A percentile compares a stretch with the other conserved stretches of the same genome.
These are phyloP conservation scores for Chrosomus eos DNA, from an alignment of 2,797 vertebrate genomes.

Conservation along the genomic window DNA sequence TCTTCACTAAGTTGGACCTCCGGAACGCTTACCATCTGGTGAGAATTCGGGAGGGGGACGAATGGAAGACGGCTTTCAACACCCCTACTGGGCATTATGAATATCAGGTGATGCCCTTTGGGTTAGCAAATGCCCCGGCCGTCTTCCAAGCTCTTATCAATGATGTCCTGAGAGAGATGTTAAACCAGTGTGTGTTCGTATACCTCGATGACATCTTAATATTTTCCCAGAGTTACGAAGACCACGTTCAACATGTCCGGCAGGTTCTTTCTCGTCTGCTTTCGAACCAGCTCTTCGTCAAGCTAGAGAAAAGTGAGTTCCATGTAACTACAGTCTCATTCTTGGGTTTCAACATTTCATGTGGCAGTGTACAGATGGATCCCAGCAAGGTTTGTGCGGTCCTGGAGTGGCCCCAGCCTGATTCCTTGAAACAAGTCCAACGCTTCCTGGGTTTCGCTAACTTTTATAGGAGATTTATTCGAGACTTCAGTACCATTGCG, in stretches of 20 bases:
- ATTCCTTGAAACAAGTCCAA: background rate
- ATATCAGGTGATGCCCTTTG: background rate
- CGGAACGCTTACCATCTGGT: background rate
- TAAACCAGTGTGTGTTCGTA: background rate
- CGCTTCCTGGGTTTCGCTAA: background rate
- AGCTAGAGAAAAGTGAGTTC: no score
- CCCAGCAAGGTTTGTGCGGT: background rate
- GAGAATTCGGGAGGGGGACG: background rate
- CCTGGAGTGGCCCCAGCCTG: background rate
- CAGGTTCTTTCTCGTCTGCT: no score
- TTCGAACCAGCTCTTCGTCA: no score
- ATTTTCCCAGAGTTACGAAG: no score
- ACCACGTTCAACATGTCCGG: no score
- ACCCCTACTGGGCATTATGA: background rate
- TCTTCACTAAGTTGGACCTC: no score
- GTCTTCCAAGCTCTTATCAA: background rate
- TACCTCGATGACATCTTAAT: background rate
- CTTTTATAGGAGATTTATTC: no score
- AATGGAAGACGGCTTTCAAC: background rate
- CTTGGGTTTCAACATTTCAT: no score
- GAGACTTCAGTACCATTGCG: background rate
- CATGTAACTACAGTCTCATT: no score
- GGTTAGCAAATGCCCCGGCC: background rate
- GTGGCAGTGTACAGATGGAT: no score
- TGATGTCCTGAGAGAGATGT: background rate